Percentiles rank a stretch among this genome's conserved stretches.
Conservation (phyloP, 1,140 invertebrate species). For the Drosophila lacertosa region DNA sequence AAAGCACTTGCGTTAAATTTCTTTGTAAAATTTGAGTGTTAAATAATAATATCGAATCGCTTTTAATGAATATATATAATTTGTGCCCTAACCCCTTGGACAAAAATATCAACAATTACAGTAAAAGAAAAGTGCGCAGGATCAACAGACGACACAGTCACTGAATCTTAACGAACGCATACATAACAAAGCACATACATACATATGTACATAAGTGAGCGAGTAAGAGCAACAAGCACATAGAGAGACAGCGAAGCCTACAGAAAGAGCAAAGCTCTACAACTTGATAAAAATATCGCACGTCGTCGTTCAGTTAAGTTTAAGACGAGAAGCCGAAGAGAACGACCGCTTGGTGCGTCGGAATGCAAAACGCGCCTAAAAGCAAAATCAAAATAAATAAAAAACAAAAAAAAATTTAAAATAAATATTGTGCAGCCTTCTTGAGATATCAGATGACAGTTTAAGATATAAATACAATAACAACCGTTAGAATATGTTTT, state of each 20-base stretch:
- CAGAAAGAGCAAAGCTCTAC: constrained; percentile 21
- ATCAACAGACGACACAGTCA: constrained; percentile 45
- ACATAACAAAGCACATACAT: constrained; percentile 34
- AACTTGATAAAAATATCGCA: constrained; percentile 25
- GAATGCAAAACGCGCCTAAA: constrained; percentile 68
- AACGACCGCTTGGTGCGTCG: constrained; percentile 64
- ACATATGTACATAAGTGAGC: not conserved
- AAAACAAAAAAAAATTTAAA: constrained; percentile 39
- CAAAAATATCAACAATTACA: constrained; percentile 33
- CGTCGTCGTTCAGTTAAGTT: constrained; percentile 58
- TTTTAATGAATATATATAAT: constrained; percentile 10
- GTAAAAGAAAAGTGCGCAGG: constrained; percentile 62
- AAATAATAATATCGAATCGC: constrained; percentile 18
- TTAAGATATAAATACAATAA: constrained; percentile 56
- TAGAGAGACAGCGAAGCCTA: constrained; percentile 3
- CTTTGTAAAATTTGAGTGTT: too few relatives aligned
- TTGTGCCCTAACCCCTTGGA: constrained; percentile 33
- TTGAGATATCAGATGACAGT: constrained; percentile 34
- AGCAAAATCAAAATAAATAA: constrained; percentile 38
- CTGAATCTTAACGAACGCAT: constrained; percentile 38
- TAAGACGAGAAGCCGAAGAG: constrained; percentile 62
- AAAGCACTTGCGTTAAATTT: not conserved
- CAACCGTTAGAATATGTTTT: constrained; percentile 42
- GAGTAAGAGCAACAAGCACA: constrained; percentile 10
- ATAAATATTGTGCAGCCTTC: constrained; percentile 43